Conservation (phyloP, 2,888 invertebrate genomes). For the Watsonalla cultraria region DNA sequence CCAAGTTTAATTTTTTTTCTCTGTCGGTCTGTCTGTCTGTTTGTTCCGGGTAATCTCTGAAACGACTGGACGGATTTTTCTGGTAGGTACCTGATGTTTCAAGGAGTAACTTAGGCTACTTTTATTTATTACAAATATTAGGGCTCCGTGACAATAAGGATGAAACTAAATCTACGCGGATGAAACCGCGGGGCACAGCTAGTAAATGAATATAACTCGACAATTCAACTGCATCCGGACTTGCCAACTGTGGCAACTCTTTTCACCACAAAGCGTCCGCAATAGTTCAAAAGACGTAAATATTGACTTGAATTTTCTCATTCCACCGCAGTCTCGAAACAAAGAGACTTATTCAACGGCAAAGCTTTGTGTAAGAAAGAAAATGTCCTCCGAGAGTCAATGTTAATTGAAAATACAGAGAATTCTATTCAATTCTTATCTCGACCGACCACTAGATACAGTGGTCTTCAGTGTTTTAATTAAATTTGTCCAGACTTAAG, state of each 20-base stretch:
- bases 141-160: no score
- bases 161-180: no score
- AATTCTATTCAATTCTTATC: conserved; percentile 33
- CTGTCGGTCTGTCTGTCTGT: no score
- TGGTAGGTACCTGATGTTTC: no score
- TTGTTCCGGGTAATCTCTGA: no score
- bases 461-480: neutral
- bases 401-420: conserved; percentile 48
- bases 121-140: no score
- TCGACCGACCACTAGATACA: conserved; percentile 14
- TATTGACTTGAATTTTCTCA: conserved; percentile 4
- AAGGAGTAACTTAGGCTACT: no score
- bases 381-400: conserved; percentile 17
- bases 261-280: neutral
- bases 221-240: no score
- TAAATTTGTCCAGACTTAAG: neutral
- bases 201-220: no score
- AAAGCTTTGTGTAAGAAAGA: conserved; percentile 26
- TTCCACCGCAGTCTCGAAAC: conserved; percentile 14
- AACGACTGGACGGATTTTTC: no score
- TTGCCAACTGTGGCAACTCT: neutral
- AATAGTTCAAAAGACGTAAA: neutral
- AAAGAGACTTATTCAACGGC: conserved; percentile 26
- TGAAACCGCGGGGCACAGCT: no score
- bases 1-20: no score